Evolutionary conservation across 2,888 invertebrate genomes (phyloP), one percentile per base, ranked within the genome.

Genomic region (Rhagonycha fulva): DNA sequence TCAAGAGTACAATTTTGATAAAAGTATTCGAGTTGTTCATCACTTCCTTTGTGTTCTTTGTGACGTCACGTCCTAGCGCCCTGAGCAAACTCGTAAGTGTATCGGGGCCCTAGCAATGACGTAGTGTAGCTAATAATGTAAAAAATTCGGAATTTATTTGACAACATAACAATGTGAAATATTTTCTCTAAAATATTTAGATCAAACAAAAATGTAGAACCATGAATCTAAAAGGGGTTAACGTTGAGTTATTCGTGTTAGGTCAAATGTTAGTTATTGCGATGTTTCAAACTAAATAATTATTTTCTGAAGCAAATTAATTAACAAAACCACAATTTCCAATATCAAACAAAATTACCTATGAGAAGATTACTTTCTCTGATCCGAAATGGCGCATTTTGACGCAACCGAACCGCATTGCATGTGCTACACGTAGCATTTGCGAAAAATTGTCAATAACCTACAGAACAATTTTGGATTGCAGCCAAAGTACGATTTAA

Each of bases 331-430:
- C 9, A n/a, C 7, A n/a, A 47, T 12, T 47, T n/a, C n/a, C n/a
- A 47, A 32, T 32, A 32, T 5, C 32, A 12, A 32, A 12, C 32
- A 4, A 47, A n/a, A n/a, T 47, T 47, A 5, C 4, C 5, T 47
- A 9, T 9, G 12, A 47, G 47, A n/a, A 47, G n/a, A 47, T n/a
- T n/a, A 3, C n/a, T 47, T 9, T 47, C 2, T 47, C 7, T 3
- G 47, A 47, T n/a, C 47, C 47, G 26, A 66, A 66, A 66, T 66
- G 63, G 63, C 63, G 63, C 63, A 66, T 66, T 66, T 72, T 76
- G 69, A 70, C 76, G 76, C 76, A 76, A 62, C 70, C 67, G 68
- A 67, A 23, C 76, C 72, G 76, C 76, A 76, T 67, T 76, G 72
- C 76, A 76, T 72, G 72, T 72, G 72, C 63, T 76, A 72, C 71